phyloP scores from a whole-genome alignment of 2,113 vertebrate species.

The Hippocampus zosterae region DNA sequence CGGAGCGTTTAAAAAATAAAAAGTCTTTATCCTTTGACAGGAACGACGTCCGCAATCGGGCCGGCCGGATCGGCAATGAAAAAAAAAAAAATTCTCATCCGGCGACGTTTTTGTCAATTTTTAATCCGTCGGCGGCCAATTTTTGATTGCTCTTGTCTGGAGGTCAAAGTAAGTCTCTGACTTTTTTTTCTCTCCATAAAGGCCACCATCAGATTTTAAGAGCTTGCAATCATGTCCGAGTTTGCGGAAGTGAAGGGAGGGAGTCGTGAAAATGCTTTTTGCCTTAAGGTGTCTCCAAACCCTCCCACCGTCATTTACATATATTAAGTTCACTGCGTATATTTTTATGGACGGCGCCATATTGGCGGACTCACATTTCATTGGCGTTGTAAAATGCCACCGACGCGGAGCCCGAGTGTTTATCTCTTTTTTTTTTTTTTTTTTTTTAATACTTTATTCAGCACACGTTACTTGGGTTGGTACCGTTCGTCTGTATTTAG shows the following conservation, averaged over 20 bases:
- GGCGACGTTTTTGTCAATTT: slow-evolving; percentile 39
- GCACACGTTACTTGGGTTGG: no score
- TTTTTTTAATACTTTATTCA: background rate
- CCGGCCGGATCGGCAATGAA: slow-evolving; percentile 55
- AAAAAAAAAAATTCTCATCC: slow-evolving; percentile 56
- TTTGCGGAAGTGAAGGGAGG: slow-evolving; percentile 40
- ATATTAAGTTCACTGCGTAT: slow-evolving; percentile 74
- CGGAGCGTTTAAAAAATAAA: slow-evolving; percentile 21
- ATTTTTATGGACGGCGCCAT: slow-evolving; percentile 68
- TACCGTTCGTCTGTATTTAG: no score
- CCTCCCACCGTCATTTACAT: slow-evolving; percentile 73
- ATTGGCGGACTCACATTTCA: slow-evolving; percentile 71
- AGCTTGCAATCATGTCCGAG: slow-evolving; percentile 76
- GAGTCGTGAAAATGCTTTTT: slow-evolving; percentile 77
- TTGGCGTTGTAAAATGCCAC: slow-evolving; percentile 60
- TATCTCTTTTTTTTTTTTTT: slow-evolving; percentile 53
- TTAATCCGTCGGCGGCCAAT: slow-evolving; percentile 19
- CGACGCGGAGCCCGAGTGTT: slow-evolving; percentile 60
- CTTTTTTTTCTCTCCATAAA: slow-evolving; percentile 48
- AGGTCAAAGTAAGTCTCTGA: slow-evolving; percentile 36
- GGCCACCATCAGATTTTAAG: slow-evolving; percentile 75
- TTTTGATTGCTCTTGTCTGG: slow-evolving; percentile 14
- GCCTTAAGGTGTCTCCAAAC: slow-evolving; percentile 44
- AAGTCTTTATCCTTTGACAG: slow-evolving; percentile 43
- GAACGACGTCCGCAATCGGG: slow-evolving; percentile 36